Conservation (phyloP, 2,888 invertebrate species). For the Xylota segnis region DNA sequence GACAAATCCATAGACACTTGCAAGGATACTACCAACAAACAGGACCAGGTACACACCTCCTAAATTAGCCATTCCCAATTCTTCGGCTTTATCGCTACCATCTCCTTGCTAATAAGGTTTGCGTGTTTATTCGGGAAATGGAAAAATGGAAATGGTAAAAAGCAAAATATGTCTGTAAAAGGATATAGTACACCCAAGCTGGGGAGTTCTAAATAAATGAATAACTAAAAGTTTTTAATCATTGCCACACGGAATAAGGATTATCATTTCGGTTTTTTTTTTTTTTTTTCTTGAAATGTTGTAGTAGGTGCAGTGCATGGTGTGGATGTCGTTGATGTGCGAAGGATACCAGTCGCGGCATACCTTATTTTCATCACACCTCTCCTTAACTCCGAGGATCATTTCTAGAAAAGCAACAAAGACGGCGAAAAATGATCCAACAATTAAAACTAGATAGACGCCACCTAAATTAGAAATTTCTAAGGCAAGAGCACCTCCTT, state of each 20-base stretch:
- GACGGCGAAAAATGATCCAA: conserved; percentile 84
- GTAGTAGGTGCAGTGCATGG: conserved; percentile 19
- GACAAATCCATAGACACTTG: conserved; percentile 82
- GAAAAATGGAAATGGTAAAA: conserved; percentile 64
- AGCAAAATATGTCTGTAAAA: conserved; percentile 46
- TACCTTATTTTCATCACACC: conserved; percentile 83
- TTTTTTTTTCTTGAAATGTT: not conserved
- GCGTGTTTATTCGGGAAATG: conserved; percentile 40
- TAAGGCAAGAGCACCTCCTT: conserved; percentile 84
- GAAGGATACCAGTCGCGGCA: conserved; percentile 23
- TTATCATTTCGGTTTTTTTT: too few relatives aligned
- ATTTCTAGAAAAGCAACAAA: conserved; percentile 82
- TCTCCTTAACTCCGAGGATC: conserved; percentile 82
- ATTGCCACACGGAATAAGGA: conserved; percentile 44
- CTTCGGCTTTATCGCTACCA: conserved; percentile 84
- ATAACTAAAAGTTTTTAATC: conserved; percentile 8
- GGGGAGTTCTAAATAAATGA: conserved; percentile 21
- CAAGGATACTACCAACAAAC: conserved; percentile 85
- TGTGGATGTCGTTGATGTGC: conserved; percentile 33
- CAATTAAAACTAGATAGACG: conserved; percentile 87
- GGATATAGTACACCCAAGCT: conserved; percentile 61
- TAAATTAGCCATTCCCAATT: conserved; percentile 88
- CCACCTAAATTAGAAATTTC: conserved; percentile 89
- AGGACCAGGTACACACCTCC: conserved; percentile 88
- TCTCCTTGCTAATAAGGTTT: conserved; percentile 77